A percentile compares a stretch with the other conserved stretches of the same genome.
These are phyloP conservation scores for Melanargia galathea DNA, from an alignment of 2,888 invertebrate species.

Conservation along the genomic window DNA sequence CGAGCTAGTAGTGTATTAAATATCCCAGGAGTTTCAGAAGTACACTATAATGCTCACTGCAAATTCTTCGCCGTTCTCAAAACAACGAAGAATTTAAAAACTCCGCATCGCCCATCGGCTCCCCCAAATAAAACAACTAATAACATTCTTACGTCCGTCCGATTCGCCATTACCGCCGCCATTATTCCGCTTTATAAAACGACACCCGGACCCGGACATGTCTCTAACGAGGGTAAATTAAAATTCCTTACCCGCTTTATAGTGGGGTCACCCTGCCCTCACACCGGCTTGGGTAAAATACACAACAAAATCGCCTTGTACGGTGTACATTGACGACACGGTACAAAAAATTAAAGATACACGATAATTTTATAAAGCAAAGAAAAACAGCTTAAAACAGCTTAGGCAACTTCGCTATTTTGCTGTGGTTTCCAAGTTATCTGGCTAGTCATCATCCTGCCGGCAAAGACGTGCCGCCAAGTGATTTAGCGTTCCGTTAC, in stretches of 20 bases:
- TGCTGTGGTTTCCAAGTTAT: too few relatives aligned
- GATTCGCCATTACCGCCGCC: slow-evolving; percentile 30
- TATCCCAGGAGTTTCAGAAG: not conserved
- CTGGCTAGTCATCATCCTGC: too few relatives aligned
- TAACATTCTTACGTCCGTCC: slow-evolving; percentile 41
- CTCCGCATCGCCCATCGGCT: slow-evolving; percentile 19
- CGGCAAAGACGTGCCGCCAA: too few relatives aligned
- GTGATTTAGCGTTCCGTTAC: too few relatives aligned
- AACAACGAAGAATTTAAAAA: slow-evolving; percentile 28
- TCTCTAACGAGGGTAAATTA: slow-evolving; percentile 42
- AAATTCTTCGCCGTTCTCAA: slow-evolving; percentile 10
- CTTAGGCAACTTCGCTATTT: too few relatives aligned
- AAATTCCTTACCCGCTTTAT: slow-evolving; percentile 39
- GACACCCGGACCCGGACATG: slow-evolving; percentile 38
- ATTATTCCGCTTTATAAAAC: slow-evolving; percentile 37
- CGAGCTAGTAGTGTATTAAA: too few relatives aligned
- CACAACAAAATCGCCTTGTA: slow-evolving; percentile 9
- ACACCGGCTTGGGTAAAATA: not conserved
- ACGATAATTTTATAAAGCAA: too few relatives aligned
- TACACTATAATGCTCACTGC: too few relatives aligned
- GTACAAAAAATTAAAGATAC: too few relatives aligned
- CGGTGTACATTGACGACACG: slow-evolving; percentile 18
- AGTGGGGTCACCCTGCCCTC: slow-evolving; percentile 27
- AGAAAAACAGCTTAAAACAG: too few relatives aligned
- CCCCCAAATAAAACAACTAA: slow-evolving; percentile 36